A percentile compares a stretch with the other conserved stretches of the same genome.
phyloP scores from a whole-genome alignment of 2,888 invertebrate species.

The Cephus rjabovi region DNA sequence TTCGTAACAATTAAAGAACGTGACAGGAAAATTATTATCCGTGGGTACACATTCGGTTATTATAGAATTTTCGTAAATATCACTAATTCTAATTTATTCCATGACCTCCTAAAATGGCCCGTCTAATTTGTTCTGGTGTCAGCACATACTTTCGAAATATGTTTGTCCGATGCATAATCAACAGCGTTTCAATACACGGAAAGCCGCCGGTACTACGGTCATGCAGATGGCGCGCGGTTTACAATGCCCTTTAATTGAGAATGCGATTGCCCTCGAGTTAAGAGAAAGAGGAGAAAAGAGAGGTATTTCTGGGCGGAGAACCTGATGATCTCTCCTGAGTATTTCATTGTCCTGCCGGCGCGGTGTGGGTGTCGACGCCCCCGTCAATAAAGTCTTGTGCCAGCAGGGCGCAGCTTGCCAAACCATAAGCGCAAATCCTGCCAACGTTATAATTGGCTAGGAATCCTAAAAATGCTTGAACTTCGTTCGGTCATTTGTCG shows the following conservation, averaged over 20 bases:
- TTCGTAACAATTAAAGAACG: background rate
- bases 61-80: background rate
- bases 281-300: conserved; percentile 12
- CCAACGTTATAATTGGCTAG: conserved; percentile 40
- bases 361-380: conserved; percentile 5
- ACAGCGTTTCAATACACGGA: background rate
- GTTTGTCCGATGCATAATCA: background rate
- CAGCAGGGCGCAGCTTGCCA: background rate
- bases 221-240: conserved; percentile 12
- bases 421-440: background rate
- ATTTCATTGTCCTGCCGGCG: conserved; percentile 4
- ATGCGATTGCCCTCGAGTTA: conserved; percentile 23
- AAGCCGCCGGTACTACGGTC: background rate
- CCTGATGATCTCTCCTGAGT: conserved; percentile 16
- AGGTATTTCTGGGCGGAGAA: conserved; percentile 26
- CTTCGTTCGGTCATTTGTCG: background rate
- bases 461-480: background rate
- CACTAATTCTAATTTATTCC: background rate
- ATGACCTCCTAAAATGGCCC: background rate
- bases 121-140: background rate
- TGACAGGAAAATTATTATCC: background rate
- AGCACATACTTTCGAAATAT: background rate
- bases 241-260: conserved; percentile 21
- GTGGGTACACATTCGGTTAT: background rate
- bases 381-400: background rate